Percentiles rank a stretch among this genome's conserved stretches.
Conservation (phyloP, 2,888 invertebrate genomes). For the Cartodere bifasciata region DNA sequence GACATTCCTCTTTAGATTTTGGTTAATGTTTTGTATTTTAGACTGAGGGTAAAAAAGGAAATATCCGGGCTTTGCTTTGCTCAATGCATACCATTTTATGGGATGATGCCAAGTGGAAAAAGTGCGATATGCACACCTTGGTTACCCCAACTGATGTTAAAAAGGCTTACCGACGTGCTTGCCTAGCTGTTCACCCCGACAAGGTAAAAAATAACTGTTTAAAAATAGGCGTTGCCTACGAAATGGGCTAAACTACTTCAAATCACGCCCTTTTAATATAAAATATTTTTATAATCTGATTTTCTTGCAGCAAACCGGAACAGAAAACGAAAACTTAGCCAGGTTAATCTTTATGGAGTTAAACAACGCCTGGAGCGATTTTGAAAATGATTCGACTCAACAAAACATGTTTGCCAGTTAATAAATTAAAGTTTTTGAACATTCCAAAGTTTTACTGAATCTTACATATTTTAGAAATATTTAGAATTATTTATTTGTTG, state of each 20-base stretch:
- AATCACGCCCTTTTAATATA: too few species aligned
- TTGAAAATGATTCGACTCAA: constrained; percentile 76
- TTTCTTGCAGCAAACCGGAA: constrained; percentile 81
- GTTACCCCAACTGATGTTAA: constrained; percentile 90
- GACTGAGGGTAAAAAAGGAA: constrained; percentile 93
- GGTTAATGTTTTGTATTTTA: constrained; percentile 29
- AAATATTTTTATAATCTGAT: too few species aligned
- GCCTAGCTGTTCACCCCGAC: constrained; percentile 95
- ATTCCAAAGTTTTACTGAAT: too few species aligned
- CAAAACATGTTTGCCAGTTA: constrained; percentile 46
- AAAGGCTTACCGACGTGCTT: constrained; percentile 88
- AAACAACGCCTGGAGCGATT: constrained; percentile 97
- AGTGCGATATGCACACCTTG: constrained; percentile 89
- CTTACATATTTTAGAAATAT: not conserved
- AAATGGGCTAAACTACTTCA: too few species aligned
- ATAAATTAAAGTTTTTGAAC: too few species aligned
- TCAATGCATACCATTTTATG: constrained; percentile 89
- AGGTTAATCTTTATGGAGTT: constrained; percentile 97
- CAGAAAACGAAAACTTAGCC: constrained; percentile 83
- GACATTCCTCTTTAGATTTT: too few species aligned
- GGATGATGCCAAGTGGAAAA: constrained; percentile 87
- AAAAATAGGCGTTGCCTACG: too few species aligned
- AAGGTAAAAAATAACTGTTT: constrained; percentile 60
- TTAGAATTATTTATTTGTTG: not conserved
- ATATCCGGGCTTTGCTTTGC: constrained; percentile 89